phyloP scores from a whole-genome alignment of 2,888 invertebrate genomes.

The Drosophila macrospina region DNA sequence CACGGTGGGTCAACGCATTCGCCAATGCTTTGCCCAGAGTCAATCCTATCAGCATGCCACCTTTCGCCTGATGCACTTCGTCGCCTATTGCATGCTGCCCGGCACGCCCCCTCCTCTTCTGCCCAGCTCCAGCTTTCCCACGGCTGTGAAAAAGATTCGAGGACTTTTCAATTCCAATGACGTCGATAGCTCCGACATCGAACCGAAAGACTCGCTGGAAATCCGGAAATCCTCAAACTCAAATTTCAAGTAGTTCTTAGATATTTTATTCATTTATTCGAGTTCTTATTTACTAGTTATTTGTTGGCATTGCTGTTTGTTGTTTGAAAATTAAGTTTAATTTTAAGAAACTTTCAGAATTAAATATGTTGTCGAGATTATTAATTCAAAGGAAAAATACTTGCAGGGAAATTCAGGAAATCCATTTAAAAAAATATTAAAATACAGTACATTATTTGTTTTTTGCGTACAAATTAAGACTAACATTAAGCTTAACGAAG shows the following conservation, averaged over 20 bases:
- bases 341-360: not conserved
- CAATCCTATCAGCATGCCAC: constrained; percentile 70
- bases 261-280: not conserved
- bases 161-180: constrained; percentile 30
- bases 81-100: constrained; percentile 78
- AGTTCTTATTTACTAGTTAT: constrained; percentile 13
- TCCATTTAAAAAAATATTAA: too few relatives aligned
- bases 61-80: constrained; percentile 75
- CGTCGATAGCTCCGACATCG: not conserved
- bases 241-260: constrained; percentile 7
- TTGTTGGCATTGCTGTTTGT: constrained; percentile 3
- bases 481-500: too few relatives aligned
- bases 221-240: not conserved
- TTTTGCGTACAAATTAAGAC: too few relatives aligned
- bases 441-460: too few relatives aligned
- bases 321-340: constrained; percentile 5
- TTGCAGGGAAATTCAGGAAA: too few relatives aligned
- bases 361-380: not conserved
- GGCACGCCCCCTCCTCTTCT: constrained; percentile 71
- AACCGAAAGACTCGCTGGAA: not conserved
- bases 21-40: constrained; percentile 65
- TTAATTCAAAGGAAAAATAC: too few relatives aligned
- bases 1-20: constrained; percentile 75
- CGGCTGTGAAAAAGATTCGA: constrained; percentile 53
- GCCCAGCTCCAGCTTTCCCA: constrained; percentile 44